Conservation (phyloP, 2,888 invertebrate species). For the Dynastes hyllus region DNA sequence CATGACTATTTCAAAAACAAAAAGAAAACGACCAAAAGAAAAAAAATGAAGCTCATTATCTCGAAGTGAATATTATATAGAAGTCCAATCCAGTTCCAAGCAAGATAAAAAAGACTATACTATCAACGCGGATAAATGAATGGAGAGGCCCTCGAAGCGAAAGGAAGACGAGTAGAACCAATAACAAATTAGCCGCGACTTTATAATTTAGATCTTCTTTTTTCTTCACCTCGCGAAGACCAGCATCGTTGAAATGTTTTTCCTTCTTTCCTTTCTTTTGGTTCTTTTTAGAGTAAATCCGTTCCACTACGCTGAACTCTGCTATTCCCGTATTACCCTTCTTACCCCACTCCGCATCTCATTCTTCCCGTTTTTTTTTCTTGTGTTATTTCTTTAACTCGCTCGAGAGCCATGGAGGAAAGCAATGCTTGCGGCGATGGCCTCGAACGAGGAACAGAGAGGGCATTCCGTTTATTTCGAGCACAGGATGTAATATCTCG, state of each 20-base stretch:
- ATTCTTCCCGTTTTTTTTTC: neutral
- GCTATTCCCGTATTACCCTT: no score
- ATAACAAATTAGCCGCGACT: neutral
- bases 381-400: slow-evolving; percentile 4
- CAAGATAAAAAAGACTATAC: neutral
- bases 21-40: neutral
- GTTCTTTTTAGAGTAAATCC: neutral
- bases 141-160: neutral
- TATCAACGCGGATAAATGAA: no score
- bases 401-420: no score
- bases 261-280: neutral
- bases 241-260: no score
- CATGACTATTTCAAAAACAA: neutral
- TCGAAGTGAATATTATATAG: slow-evolving; percentile 1
- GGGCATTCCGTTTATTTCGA: slow-evolving; percentile 21
- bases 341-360: no score
- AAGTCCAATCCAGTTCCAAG: neutral
- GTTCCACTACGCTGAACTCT: no score
- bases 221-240: no score
- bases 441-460: neutral
- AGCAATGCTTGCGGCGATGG: neutral
- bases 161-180: neutral
- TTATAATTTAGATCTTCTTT: neutral
- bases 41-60: neutral
- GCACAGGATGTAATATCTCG: slow-evolving; percentile 30